phyloP scores from a whole-genome alignment of 1,140 invertebrate genomes.

The Zaprionus lachaisei region DNA sequence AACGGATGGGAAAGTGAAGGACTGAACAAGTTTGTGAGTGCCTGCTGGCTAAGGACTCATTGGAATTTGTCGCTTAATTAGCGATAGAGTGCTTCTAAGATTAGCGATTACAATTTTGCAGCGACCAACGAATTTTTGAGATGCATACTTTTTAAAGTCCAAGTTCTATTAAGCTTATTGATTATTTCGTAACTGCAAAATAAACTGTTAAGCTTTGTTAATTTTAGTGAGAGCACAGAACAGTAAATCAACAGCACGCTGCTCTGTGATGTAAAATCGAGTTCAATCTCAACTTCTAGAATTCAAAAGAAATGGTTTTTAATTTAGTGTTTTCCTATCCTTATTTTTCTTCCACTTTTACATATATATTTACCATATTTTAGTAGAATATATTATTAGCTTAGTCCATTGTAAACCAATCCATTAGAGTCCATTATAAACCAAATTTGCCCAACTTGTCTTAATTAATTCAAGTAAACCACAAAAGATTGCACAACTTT shows the following conservation, averaged over 20 bases:
- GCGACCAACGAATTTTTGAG: no score
- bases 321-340: not conserved
- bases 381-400: not conserved
- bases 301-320: no score
- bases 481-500: constrained; percentile 10
- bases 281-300: no score
- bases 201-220: no score
- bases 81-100: not conserved
- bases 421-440: no score
- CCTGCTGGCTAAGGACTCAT: not conserved
- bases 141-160: no score
- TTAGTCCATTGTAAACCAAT: not conserved
- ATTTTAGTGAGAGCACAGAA: no score
- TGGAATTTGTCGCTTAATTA: not conserved
- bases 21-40: not conserved
- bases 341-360: not conserved
- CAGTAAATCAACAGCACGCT: no score
- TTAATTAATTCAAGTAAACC: constrained; percentile 6
- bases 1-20: not conserved
- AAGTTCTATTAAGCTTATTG: no score
- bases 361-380: not conserved
- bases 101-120: not conserved
- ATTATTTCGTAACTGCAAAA: no score
- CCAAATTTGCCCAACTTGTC: not conserved
- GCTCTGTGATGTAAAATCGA: no score